Base-by-base conservation (phyloP, 2,113 vertebrate genomes). In the Cheilinus undulatus region DNA sequence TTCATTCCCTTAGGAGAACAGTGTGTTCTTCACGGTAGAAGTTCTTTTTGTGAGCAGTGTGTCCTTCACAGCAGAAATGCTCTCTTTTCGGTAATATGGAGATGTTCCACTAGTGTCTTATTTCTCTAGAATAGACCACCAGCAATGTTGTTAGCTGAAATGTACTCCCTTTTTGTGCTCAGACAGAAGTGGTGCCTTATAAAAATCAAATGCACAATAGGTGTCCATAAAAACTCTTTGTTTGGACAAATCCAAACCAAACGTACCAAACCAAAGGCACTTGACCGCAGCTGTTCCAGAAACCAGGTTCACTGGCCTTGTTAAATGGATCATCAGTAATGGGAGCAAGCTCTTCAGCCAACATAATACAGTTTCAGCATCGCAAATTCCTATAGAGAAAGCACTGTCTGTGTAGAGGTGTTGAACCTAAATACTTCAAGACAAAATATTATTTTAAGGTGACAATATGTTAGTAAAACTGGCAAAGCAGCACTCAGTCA, bases 61-160 rank as follows among this genome's bases (percentile, higher is more conserved):
- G 80, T 89, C 69, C 85, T 83, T 87, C 76, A 87, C 76, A 79
- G 69, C 57, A 69, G 38, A 87, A 78, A 80, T 82, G 65, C 27
- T 83, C 85, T 81, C 74, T 84, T 71, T 80, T 80, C 80, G 78
- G 66, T 68, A 80, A 7, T 43, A 60, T 77, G 73, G 67, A 66
- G 24, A 62, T 54, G 59, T 62, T 60, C 73, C 88, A 85, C 58
- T 53, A 24, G 83, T 83, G 58, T 78, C 75, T 78, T 19, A 54
- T 54, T 78, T 54, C 49, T 42, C 59, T 50, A 61, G 76, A 81
- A 67, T 34, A 48, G 70, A 82, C 68, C 71, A 71, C 80, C 78
- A 76, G 76, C 54, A 58, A 5, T 20, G 38, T 67, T 71, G 60
- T 53, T 66, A n/a, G 65, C 59, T 83, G 48, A 64, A 75, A 38